These are phyloP conservation scores for Aphidius ervi DNA, from an alignment of 1,140 invertebrate genomes.

Conservation along the genomic window DNA sequence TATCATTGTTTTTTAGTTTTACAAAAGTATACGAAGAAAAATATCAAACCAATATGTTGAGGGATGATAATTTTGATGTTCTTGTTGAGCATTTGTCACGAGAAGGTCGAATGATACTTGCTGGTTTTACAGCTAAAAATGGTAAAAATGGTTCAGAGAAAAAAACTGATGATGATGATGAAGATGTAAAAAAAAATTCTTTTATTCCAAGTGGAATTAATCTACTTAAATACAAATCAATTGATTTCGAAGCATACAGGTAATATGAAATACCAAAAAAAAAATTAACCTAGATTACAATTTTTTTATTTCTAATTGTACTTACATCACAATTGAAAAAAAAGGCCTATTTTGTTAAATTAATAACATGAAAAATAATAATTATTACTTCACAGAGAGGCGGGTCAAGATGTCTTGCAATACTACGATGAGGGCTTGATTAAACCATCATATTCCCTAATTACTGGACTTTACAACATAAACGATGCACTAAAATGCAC, in stretches of 20 bases:
- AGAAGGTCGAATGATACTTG: slow-evolving; percentile 54
- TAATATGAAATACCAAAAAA: slow-evolving; percentile 26
- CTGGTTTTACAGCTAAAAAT: slow-evolving; percentile 53
- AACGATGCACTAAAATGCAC: slow-evolving; percentile 39
- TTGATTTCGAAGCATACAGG: slow-evolving; percentile 52
- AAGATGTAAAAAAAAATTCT: slow-evolving; percentile 41
- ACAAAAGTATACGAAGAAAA: slow-evolving; percentile 39
- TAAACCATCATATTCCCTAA: slow-evolving; percentile 33
- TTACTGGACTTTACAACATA: slow-evolving; percentile 36
- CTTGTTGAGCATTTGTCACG: slow-evolving; percentile 42
- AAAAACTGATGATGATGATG: slow-evolving; percentile 24
- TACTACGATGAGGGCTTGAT: slow-evolving; percentile 45
- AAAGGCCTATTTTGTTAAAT: not conserved
- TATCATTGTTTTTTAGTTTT: slow-evolving; percentile 38
- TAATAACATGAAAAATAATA: slow-evolving; percentile 10
- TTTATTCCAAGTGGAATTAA: slow-evolving; percentile 57
- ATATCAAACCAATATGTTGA: slow-evolving; percentile 33
- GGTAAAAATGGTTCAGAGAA: slow-evolving; percentile 27
- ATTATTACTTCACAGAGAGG: slow-evolving; percentile 31
- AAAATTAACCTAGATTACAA: too few species aligned
- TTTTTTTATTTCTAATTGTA: too few species aligned
- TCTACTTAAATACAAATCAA: slow-evolving; percentile 52
- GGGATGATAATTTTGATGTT: slow-evolving; percentile 43
- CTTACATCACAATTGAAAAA: too few species aligned
- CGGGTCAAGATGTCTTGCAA: slow-evolving; percentile 42